phyloP scores from a whole-genome alignment of 2,888 invertebrate species.

The Uropetala carovei region DNA sequence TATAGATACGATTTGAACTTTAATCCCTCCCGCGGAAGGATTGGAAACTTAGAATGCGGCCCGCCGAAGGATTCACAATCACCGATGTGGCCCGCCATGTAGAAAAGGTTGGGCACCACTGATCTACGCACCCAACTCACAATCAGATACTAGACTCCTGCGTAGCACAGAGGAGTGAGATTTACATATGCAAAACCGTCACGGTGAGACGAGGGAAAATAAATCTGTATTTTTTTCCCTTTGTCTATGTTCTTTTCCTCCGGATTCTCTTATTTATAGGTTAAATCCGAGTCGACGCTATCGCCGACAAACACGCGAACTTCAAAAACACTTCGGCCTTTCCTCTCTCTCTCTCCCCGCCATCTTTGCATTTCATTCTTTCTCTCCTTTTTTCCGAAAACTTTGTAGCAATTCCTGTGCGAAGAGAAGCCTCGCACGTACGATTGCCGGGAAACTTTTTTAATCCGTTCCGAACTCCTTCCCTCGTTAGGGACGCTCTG shows the following conservation, averaged over 20 bases:
- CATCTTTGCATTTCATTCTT: not conserved
- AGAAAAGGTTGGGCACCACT: no score
- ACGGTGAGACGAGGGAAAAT: not conserved
- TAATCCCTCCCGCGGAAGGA: no score
- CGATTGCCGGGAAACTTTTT: not conserved
- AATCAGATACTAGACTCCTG: not conserved
- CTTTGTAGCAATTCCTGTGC: not conserved
- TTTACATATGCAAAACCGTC: conserved; percentile 35
- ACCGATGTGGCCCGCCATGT: no score
- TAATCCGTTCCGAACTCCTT: not conserved
- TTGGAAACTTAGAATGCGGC: not conserved
- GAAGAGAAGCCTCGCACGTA: not conserved
- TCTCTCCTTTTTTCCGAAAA: not conserved
- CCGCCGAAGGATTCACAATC: not conserved
- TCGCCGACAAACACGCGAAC: not conserved
- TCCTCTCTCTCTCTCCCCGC: not conserved
- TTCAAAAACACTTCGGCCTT: not conserved
- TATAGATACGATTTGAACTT: no score
- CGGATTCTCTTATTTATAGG: conserved; percentile 45
- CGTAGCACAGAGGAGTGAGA: not conserved
- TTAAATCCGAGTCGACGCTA: not conserved
- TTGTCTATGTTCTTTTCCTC: not conserved
- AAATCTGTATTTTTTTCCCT: not conserved
- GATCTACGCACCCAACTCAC: no score
- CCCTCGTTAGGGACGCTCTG: not conserved